Conservation (phyloP, 64 coral and sea anemone genomes). For the Pocillopora verrucosa region DNA sequence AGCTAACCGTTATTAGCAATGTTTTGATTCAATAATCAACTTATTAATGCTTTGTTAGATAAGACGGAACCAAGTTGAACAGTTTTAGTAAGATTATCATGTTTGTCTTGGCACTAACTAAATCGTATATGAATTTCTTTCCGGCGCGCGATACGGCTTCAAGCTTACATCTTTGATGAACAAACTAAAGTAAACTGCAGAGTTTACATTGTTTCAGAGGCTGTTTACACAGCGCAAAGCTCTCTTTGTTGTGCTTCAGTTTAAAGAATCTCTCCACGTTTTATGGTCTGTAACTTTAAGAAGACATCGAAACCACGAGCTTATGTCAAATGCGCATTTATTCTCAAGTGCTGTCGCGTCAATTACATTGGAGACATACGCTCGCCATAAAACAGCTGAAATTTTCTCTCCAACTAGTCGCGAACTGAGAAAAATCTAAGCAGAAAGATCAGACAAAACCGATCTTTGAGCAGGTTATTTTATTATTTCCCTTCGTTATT, state of each 20-base stretch:
- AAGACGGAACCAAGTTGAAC: background rate
- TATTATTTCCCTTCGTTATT: too few species aligned
- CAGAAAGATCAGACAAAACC: background rate
- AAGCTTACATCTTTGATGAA: background rate
- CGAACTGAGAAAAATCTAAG: background rate
- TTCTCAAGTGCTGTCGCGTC: background rate
- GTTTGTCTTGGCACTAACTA: background rate
- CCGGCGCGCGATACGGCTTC: background rate
- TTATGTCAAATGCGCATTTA: background rate
- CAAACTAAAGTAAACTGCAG: slow-evolving; percentile 4
- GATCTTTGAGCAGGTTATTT: too few species aligned
- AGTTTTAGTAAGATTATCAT: background rate
- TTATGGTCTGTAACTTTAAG: slow-evolving; percentile 7
- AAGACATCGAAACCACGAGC: slow-evolving; percentile 2
- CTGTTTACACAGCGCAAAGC: slow-evolving; percentile 5
- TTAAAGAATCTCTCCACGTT: background rate
- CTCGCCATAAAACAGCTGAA: background rate
- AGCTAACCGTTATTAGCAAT: background rate
- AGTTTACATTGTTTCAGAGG: slow-evolving; percentile 25
- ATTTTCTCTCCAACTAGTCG: slow-evolving; percentile 2
- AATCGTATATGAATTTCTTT: background rate
- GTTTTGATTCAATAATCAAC: slow-evolving; percentile 26
- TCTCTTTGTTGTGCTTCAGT: slow-evolving; percentile 25
- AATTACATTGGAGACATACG: background rate
- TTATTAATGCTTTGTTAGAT: background rate